Evolutionary conservation across 2,113 vertebrate species (phyloP).

Genomic region (Channa argus): DNA sequence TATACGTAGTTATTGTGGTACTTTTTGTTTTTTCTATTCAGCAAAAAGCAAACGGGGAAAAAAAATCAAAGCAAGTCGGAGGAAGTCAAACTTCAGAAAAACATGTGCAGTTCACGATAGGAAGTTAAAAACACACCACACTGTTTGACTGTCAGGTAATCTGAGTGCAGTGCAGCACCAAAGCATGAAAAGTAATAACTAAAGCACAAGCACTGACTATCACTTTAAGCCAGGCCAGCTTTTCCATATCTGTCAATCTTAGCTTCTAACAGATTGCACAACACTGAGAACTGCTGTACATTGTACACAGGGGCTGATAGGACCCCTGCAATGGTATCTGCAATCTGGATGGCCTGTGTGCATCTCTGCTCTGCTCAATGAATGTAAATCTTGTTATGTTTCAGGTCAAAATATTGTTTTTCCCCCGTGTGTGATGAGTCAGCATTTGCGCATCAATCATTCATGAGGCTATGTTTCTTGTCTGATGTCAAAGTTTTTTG

Average conservation of each 20-base stretch:
- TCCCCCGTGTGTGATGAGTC: slow-evolving; percentile 77
- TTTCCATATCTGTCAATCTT: slow-evolving; percentile 55
- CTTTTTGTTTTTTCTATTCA: slow-evolving; percentile 8
- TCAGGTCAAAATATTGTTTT: slow-evolving; percentile 74
- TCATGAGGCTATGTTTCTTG: slow-evolving; percentile 73
- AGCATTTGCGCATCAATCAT: slow-evolving; percentile 81
- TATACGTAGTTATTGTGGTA: neutral
- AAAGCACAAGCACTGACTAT: slow-evolving; percentile 53
- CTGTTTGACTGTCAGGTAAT: slow-evolving; percentile 56
- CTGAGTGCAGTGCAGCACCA: slow-evolving; percentile 43
- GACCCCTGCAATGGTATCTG: slow-evolving; percentile 25
- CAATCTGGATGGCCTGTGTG: slow-evolving; percentile 35
- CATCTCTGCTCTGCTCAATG: slow-evolving; percentile 18
- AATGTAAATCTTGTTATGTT: slow-evolving; percentile 66
- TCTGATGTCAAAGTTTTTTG: slow-evolving; percentile 52
- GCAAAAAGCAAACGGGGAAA: neutral
- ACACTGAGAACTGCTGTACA: slow-evolving; percentile 27
- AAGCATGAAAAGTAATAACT: slow-evolving; percentile 55
- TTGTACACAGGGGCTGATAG: slow-evolving; percentile 27
- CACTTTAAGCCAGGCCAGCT: slow-evolving; percentile 45
- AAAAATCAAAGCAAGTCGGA: slow-evolving; percentile 13
- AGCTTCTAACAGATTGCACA: slow-evolving; percentile 42
- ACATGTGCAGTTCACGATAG: slow-evolving; percentile 54
- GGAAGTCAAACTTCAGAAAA: slow-evolving; percentile 44
- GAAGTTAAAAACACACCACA: slow-evolving; percentile 29